Evolutionary conservation across 2,888 invertebrate species (phyloP), one percentile per base, ranked within the genome.

Genomic region (Temnothorax ravouxi): DNA sequence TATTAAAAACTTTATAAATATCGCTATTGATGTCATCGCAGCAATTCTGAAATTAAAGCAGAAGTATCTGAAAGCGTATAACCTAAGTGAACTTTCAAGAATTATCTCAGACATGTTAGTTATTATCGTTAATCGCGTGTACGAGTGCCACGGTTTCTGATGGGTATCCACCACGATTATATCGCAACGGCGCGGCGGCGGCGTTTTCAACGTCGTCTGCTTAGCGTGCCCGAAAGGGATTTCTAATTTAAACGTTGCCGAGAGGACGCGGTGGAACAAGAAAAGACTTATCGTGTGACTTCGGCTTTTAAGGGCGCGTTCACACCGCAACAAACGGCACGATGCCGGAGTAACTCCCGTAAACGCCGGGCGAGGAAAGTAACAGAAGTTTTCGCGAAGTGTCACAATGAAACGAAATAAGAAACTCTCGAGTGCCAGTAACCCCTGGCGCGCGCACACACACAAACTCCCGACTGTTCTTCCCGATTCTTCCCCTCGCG

Each of bases 171-270:
- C 50, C 34, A 50, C 72, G 76, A 79, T 79, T 79, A 62, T 82
- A 86, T 79, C 52, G 86, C 84, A 80, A 81, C 76, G 66, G 41
- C 44, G 41, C 44, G 83, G 52, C 56, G 83, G 52, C 56, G 84
- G n/a, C n/a, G n/a, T n/a, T 84, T 84, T 64, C 87, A 56, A 66
- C 79, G 72, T 71, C 71, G 79, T 34, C 21, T 52, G 71, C 29
- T 44, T 64, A 66, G 44, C 62, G 52, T 77, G 84, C 81, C 82
- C 86, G 84, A 72, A 69, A 86, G 88, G 89, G 84, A 89, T 87
- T 88, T 89, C 88, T 89, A 89, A 89, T 89, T 89, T 88, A 88
- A 84, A 87, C 88, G 87, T 89, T 61, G 85, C 85, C 80, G 61
- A 56, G 82, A 84, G 82, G 82, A 84, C 84, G 71, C 72, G 59